Conservation (phyloP, 2,888 invertebrate genomes). For the Drosophila rellima region DNA sequence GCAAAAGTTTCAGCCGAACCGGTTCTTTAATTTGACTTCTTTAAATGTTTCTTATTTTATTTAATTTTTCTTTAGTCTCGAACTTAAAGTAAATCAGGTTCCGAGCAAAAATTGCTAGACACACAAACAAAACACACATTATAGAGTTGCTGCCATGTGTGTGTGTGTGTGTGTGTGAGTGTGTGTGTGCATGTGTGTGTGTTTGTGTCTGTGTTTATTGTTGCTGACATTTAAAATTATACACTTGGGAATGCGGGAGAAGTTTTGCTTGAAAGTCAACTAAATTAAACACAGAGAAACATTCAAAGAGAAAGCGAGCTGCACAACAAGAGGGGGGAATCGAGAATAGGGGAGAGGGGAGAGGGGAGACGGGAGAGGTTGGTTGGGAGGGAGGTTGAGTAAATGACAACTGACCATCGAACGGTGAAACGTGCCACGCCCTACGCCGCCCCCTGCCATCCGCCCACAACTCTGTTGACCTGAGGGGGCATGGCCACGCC, state of each 20-base stretch:
- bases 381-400: slow-evolving; percentile 22
- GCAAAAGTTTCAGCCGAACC: not conserved
- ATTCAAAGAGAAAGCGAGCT: slow-evolving; percentile 13
- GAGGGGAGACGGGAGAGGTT: not conserved
- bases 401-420: slow-evolving; percentile 67
- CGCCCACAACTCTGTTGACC: slow-evolving; percentile 15
- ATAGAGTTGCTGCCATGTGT: slow-evolving; percentile 9
- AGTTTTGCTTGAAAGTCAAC: slow-evolving; percentile 76
- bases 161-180: slow-evolving; percentile 26
- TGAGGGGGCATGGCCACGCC: slow-evolving; percentile 23
- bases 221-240: slow-evolving; percentile 80
- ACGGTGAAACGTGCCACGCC: slow-evolving; percentile 59
- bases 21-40: slow-evolving; percentile 9
- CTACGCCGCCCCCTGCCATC: not conserved
- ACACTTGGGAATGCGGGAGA: slow-evolving; percentile 75
- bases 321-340: not conserved
- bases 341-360: not conserved
- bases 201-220: no score
- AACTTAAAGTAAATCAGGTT: slow-evolving; percentile 61
- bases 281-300: slow-evolving; percentile 67
- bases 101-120: slow-evolving; percentile 18
- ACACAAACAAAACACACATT: slow-evolving; percentile 14
- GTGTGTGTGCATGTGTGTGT: slow-evolving; percentile 38
- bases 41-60: slow-evolving; percentile 1
- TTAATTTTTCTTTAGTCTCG: not conserved